Conservation (phyloP, 2,797 vertebrate genomes). For the Gallinago nigripennis region DNA sequence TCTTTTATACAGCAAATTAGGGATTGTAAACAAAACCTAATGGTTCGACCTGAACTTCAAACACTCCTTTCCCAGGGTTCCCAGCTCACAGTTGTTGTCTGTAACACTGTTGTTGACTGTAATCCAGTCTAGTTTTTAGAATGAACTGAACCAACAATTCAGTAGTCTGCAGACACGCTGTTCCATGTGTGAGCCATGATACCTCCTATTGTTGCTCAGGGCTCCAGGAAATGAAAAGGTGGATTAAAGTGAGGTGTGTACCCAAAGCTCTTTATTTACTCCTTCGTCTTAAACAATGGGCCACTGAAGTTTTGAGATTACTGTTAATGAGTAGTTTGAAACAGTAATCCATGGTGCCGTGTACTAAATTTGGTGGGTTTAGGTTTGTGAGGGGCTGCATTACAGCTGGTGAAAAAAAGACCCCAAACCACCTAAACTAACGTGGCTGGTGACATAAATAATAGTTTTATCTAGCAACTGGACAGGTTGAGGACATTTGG, state of each 20-base stretch:
- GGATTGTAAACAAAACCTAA: constrained; percentile 62
- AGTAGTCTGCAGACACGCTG: not conserved
- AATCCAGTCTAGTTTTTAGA: not conserved
- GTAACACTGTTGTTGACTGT: not conserved
- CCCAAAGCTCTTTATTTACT: not conserved
- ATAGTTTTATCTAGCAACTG: not conserved
- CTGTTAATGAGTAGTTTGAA: not conserved
- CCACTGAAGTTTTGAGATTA: not conserved
- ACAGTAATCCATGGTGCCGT: not conserved
- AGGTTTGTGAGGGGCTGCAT: not conserved
- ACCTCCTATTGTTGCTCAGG: not conserved
- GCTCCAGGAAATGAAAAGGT: not conserved
- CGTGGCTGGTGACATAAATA: not conserved
- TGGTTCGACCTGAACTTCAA: constrained; percentile 11
- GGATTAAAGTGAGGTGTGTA: not conserved
- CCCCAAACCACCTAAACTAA: not conserved
- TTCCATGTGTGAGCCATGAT: not conserved
- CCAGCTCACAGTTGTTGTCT: not conserved
- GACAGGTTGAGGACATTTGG: not conserved
- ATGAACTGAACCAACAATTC: not conserved
- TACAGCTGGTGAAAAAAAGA: not conserved
- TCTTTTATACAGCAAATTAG: constrained; percentile 31
- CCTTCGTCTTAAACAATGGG: not conserved
- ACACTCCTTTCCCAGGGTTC: not conserved
- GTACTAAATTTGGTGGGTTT: not conserved